Conservation (phyloP, 2,888 invertebrate genomes). For the Calliphora vomitoria region DNA sequence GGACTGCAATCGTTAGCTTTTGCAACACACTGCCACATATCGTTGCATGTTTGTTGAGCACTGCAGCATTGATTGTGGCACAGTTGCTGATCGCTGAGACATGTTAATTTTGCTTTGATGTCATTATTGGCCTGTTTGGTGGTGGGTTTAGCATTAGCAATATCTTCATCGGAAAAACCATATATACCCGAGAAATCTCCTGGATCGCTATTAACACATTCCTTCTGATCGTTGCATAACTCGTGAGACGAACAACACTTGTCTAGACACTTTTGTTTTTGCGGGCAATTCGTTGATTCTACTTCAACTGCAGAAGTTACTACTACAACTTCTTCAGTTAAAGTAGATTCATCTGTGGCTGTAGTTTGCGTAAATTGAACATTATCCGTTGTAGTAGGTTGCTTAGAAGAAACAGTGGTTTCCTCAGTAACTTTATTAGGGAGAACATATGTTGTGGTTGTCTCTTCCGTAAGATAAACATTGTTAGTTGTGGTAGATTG, state of each 20-base stretch:
- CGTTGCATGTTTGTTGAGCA: not conserved
- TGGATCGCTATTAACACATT: conserved; percentile 1
- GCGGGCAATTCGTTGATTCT: not conserved
- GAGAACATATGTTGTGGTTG: too few relatives aligned
- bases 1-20: not conserved
- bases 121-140: not conserved
- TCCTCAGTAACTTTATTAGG: too few relatives aligned
- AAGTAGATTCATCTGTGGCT: too few relatives aligned
- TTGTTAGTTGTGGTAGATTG: too few relatives aligned
- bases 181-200: not conserved
- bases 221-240: conserved; percentile 1
- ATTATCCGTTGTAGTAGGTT: too few relatives aligned
- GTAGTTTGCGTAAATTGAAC: too few relatives aligned
- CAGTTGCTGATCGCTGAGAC: not conserved
- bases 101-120: not conserved
- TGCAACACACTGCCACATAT: not conserved
- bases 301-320: too few relatives aligned
- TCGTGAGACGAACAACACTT: not conserved
- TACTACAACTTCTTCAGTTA: too few relatives aligned
- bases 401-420: too few relatives aligned
- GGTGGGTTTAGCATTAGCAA: not conserved
- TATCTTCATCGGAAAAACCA: not conserved
- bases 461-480: too few relatives aligned
- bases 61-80: conserved; percentile 23
- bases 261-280: not conserved